These are phyloP conservation scores for Aspidoscelis tigris DNA, from an alignment of 2,113 vertebrate species.

Conservation along the genomic window DNA sequence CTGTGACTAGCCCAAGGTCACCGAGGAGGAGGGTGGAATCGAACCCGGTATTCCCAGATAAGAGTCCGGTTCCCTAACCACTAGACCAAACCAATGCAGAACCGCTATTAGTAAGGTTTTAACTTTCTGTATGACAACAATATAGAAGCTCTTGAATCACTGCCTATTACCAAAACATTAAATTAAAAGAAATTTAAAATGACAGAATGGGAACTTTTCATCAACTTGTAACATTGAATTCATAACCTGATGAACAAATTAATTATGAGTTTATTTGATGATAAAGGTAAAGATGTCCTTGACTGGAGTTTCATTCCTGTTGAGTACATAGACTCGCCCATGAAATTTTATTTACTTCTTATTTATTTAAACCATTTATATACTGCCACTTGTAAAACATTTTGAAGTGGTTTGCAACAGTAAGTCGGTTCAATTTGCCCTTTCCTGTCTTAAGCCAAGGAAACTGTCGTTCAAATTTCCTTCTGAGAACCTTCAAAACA, in stretches of 20 bases:
- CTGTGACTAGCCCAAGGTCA: too few species aligned
- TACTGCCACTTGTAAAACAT: too few species aligned
- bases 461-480: not conserved
- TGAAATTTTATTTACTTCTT: too few species aligned
- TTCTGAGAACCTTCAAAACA: not conserved
- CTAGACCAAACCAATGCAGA: not conserved
- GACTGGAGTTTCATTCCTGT: too few species aligned
- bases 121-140: not conserved
- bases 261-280: not conserved
- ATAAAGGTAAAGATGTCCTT: too few species aligned
- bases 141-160: not conserved
- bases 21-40: too few species aligned
- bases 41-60: too few species aligned
- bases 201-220: not conserved
- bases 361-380: too few species aligned
- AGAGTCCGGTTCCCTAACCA: too few species aligned
- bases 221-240: not conserved
- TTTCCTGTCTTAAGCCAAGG: too few species aligned
- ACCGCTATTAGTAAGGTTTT: not conserved
- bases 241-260: not conserved
- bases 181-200: not conserved
- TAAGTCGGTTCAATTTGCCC: not conserved
- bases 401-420: too few species aligned
- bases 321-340: too few species aligned
- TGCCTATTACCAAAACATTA: not conserved